phyloP scores from a whole-genome alignment of 2,797 vertebrate species.

The Nyctalus aviator region DNA sequence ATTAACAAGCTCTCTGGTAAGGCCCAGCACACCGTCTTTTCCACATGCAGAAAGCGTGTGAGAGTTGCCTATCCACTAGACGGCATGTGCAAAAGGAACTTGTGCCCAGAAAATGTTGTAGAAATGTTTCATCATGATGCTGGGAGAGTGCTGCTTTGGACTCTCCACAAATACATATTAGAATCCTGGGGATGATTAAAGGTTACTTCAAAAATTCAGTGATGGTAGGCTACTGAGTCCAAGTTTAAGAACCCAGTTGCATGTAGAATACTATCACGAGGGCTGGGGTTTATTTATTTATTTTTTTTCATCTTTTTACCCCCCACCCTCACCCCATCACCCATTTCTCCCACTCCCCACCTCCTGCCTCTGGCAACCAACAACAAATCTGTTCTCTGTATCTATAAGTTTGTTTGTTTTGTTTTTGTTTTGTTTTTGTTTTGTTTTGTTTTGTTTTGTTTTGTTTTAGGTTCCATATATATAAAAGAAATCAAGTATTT shows the following conservation, averaged over 20 bases:
- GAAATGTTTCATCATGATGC: background rate
- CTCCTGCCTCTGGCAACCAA: background rate
- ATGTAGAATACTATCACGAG: background rate
- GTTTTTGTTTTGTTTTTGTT: background rate
- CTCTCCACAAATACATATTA: background rate
- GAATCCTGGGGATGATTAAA: background rate
- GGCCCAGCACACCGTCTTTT: constrained; percentile 1
- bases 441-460: background rate
- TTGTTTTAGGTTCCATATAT: background rate
- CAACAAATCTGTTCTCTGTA: background rate
- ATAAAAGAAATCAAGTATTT: background rate
- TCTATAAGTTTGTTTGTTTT: background rate
- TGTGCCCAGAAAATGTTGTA: constrained; percentile 87
- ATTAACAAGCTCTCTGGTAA: constrained; percentile 52
- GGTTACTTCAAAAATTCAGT: constrained; percentile 8
- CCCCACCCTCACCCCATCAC: background rate
- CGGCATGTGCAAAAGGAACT: constrained; percentile 79
- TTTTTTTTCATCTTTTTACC: background rate
- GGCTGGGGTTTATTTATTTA: background rate
- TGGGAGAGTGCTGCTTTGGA: background rate
- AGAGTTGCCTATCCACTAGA: constrained; percentile 37
- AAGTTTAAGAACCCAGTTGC: constrained; percentile 34
- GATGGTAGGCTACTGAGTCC: background rate
- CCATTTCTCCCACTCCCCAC: background rate
- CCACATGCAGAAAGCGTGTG: background rate